phyloP scores from a whole-genome alignment of 2,113 vertebrate species.

The Chrysemys picta region DNA sequence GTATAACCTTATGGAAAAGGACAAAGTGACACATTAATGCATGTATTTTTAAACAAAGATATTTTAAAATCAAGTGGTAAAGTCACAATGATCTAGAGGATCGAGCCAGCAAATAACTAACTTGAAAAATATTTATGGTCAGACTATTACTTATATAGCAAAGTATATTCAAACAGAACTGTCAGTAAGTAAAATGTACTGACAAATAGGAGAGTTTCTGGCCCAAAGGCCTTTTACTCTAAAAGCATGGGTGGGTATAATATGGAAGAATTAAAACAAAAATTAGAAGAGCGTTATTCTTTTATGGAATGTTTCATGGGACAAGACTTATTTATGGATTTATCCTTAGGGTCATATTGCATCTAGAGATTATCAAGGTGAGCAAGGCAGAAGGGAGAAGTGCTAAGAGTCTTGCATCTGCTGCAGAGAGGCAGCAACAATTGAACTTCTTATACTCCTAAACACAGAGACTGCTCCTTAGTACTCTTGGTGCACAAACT shows the following conservation, averaged over 20 bases:
- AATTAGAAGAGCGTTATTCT: neutral
- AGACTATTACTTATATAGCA: neutral
- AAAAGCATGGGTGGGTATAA: neutral
- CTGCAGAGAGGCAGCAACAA: neutral
- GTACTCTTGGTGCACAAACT: fast-evolving
- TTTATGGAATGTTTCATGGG: neutral
- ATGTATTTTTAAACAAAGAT: neutral
- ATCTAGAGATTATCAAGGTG: neutral
- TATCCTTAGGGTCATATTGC: neutral
- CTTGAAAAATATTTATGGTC: neutral
- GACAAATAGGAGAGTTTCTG: neutral
- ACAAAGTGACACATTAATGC: neutral
- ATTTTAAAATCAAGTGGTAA: neutral
- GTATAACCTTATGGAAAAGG: neutral
- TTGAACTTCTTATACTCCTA: neutral
- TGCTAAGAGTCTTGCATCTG: neutral
- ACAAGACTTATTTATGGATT: neutral
- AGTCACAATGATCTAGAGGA: neutral
- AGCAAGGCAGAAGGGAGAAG: neutral
- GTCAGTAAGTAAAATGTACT: neutral
- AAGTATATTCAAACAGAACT: neutral
- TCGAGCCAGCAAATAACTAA: neutral
- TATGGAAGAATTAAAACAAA: no score
- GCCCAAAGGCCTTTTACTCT: neutral
- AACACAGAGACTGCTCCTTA: fast-evolving